These are phyloP conservation scores for Dendroctonus valens DNA, from an alignment of 1,140 invertebrate species.

Conservation along the genomic window DNA sequence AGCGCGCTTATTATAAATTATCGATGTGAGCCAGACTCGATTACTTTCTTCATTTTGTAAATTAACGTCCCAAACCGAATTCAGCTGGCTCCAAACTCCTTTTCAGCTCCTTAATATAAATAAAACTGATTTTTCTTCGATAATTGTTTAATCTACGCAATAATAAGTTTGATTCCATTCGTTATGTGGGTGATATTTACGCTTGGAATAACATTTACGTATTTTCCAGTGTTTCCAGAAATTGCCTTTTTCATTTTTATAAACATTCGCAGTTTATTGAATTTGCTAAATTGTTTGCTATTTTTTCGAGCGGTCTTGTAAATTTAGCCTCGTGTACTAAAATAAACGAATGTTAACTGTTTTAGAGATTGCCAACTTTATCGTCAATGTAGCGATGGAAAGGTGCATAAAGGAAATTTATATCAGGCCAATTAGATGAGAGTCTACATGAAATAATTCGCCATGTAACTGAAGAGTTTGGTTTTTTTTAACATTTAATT, in stretches of 20 bases:
- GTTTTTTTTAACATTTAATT: too few species aligned
- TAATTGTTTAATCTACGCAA: constrained; percentile 9
- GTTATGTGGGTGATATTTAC: constrained; percentile 12
- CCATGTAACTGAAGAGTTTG: too few species aligned
- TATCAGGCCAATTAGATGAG: too few species aligned
- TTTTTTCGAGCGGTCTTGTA: constrained; percentile 13
- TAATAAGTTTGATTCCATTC: constrained; percentile 8
- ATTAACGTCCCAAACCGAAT: not conserved
- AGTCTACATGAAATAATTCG: too few species aligned
- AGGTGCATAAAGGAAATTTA: too few species aligned
- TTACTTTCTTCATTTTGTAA: not conserved
- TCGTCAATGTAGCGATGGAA: too few species aligned
- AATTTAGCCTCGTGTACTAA: constrained; percentile 12
- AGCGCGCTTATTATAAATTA: not conserved
- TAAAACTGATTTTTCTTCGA: not conserved
- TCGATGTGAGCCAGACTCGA: not conserved
- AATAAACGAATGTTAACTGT: constrained; percentile 5
- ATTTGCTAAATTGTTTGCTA: constrained; percentile 26
- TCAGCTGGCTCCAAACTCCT: not conserved
- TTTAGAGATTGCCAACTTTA: too few species aligned
- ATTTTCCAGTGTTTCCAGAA: constrained; percentile 15
- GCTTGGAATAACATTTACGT: constrained; percentile 23
- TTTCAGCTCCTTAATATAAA: not conserved
- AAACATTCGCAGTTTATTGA: constrained; percentile 24
- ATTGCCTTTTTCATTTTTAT: constrained; percentile 21